Evolutionary conservation across 2,797 vertebrate genomes (phyloP), one percentile per base, ranked within the genome.

Genomic region (Sciurus carolinensis): DNA sequence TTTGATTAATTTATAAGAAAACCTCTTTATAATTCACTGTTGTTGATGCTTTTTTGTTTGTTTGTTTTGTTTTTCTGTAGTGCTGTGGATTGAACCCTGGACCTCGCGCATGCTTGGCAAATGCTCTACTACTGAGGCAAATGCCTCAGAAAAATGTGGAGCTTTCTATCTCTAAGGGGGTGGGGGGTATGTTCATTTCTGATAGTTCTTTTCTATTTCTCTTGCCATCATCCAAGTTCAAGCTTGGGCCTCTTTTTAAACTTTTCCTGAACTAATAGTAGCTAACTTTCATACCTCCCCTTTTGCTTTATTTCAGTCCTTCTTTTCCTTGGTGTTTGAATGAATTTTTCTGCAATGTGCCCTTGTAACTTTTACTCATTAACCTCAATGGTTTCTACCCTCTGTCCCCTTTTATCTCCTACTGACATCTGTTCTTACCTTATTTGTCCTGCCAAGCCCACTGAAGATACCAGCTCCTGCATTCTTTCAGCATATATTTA

Each of bases 401-500:
- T 30, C 12, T 67, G 6, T 20, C 12, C 3, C 1, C 8, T 44
- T 44, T 30, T 69, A 12, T 2, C 6, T 86, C 52, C 73, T 75
- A 5, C 52, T 91, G 62, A 79, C 0, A 17, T 62, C 59, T 47
- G 0, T 28, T 87, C 22, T 84, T 28, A 28, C 59, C 50, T 90
- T 36, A 54, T 75, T 57, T 89, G 64, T 75, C 39, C 36, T 80
- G 59, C 54, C 72, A n/a, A 84, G 11, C 33, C 44, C 36, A 18
- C 44, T 87, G 47, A 52, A 87, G 66, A 28, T 8, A 14, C 8
- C 17, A 42, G 13, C 33, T 62, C 44, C 83, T 81, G 39, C 15
- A 18, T 62, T 94, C 91, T 75, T 87, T 95, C 81, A 77, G 33
- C 83, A 92, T 30, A 1, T 75, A 8, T n/a, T 95, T 92, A 91